A percentile compares a stretch with the other conserved stretches of the same genome.
These are phyloP conservation scores for Andrena chrysosceles DNA, from an alignment of 2,888 invertebrate species.

Conservation along the genomic window DNA sequence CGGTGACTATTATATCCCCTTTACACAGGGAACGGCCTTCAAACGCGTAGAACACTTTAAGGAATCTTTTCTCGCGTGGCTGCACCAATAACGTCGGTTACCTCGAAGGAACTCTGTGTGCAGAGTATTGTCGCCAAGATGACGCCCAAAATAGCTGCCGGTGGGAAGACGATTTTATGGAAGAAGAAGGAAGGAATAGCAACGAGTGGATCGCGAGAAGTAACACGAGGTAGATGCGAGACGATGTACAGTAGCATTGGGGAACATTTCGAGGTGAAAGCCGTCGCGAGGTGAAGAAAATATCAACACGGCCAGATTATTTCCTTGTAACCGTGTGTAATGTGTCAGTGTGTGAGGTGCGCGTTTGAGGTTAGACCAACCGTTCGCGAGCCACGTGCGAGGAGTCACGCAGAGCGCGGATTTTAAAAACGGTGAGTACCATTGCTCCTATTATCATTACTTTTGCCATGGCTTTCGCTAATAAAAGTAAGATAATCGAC, in stretches of 20 bases:
- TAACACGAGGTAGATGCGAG: background rate
- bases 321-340: conserved; percentile 7
- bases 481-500: no score
- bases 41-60: conserved; percentile 47
- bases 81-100: conserved; percentile 11
- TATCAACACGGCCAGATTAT: background rate
- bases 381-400: conserved; percentile 39
- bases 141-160: conserved; percentile 12
- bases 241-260: background rate
- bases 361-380: conserved; percentile 46
- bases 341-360: conserved; percentile 28
- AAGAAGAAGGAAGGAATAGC: background rate
- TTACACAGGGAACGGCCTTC: conserved; percentile 48
- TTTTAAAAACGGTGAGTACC: conserved; percentile 54
- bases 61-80: conserved; percentile 14
- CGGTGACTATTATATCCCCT: conserved; percentile 43
- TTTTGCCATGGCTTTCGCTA: no score
- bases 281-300: conserved; percentile 4
- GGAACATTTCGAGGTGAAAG: conserved; percentile 26
- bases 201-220: background rate
- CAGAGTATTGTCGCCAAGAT: conserved; percentile 8
- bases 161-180: conserved; percentile 2
- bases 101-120: background rate
- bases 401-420: conserved; percentile 16
- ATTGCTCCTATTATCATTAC: no score